These are phyloP conservation scores for Solea senegalensis DNA, from an alignment of 2,113 vertebrate species.

Conservation along the genomic window DNA sequence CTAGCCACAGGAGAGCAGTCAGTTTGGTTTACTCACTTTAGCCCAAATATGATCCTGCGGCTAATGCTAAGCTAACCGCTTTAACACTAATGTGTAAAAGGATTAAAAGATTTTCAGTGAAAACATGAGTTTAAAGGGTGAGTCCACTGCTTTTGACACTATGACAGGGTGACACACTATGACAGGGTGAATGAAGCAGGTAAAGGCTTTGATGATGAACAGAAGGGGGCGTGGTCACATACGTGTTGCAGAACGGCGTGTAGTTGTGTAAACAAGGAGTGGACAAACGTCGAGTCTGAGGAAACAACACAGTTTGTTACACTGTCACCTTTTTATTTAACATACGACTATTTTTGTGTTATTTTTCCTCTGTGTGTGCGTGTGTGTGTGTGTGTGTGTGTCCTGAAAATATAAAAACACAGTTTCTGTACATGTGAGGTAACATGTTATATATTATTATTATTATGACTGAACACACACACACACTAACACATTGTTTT, in stretches of 20 bases:
- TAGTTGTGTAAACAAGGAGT: constrained; percentile 98
- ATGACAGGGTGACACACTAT: not conserved
- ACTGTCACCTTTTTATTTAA: constrained; percentile 72
- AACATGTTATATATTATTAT: not conserved
- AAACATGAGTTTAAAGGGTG: not conserved
- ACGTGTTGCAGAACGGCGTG: constrained; percentile 90
- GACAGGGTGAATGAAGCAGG: not conserved
- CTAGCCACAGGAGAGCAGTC: too few species aligned
- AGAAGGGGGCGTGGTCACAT: constrained; percentile 83
- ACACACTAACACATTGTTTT: not conserved
- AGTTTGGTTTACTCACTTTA: too few species aligned
- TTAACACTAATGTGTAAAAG: not conserved
- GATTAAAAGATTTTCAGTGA: not conserved
- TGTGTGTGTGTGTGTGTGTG: not conserved
- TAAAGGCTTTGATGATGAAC: not conserved
- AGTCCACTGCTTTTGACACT: not conserved
- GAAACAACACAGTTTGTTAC: constrained; percentile 76
- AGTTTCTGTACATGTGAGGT: not conserved
- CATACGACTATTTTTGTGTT: too few species aligned
- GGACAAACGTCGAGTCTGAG: constrained; percentile 96
- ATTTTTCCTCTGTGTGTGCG: too few species aligned
- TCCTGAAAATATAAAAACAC: not conserved
- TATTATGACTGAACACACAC: too few species aligned
- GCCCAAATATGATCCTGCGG: too few species aligned
- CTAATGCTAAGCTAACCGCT: too few species aligned